Conservation (phyloP, 1,140 invertebrate species). For the Acyrthosiphon pisum region DNA sequence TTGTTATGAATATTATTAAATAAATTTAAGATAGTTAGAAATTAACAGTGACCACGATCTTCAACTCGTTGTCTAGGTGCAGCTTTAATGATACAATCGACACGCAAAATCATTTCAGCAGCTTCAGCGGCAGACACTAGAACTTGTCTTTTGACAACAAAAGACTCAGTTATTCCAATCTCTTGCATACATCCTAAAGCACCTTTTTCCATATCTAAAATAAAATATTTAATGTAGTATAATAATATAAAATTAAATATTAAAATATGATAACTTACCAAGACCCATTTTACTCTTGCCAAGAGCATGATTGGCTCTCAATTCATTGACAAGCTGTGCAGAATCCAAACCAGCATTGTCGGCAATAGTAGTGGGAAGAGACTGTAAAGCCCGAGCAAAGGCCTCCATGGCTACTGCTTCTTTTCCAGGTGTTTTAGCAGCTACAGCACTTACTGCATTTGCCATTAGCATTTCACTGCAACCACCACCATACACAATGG, state of each 20-base stretch:
- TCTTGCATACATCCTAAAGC: conserved; percentile 85
- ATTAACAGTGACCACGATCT: conserved; percentile 87
- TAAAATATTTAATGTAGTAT: conserved; percentile 47
- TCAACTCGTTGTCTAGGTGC: conserved; percentile 89
- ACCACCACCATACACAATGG: conserved; percentile 91
- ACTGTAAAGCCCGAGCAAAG: conserved; percentile 85
- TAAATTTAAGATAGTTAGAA: conserved; percentile 26
- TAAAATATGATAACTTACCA: conserved; percentile 65
- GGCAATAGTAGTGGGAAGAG: conserved; percentile 93
- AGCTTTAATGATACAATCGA: conserved; percentile 95
- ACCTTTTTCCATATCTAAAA: conserved; percentile 85
- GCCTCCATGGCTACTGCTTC: conserved; percentile 97
- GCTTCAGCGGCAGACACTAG: conserved; percentile 94
- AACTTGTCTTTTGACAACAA: conserved; percentile 95
- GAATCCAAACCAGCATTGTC: conserved; percentile 99
- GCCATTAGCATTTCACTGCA: conserved; percentile 97
- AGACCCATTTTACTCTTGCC: conserved; percentile 82
- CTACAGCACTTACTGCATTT: conserved; percentile 83
- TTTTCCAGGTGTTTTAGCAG: conserved; percentile 92
- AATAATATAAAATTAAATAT: conserved; percentile 2
- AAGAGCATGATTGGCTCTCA: conserved; percentile 87
- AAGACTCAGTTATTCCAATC: conserved; percentile 95
- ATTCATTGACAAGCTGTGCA: conserved; percentile 87
- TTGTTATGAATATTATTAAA: conserved; percentile 45
- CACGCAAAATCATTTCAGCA: conserved; percentile 98